These are phyloP conservation scores for Hippocampus barbouri DNA, from an alignment of 2,113 vertebrate genomes.

Conservation along the genomic window DNA sequence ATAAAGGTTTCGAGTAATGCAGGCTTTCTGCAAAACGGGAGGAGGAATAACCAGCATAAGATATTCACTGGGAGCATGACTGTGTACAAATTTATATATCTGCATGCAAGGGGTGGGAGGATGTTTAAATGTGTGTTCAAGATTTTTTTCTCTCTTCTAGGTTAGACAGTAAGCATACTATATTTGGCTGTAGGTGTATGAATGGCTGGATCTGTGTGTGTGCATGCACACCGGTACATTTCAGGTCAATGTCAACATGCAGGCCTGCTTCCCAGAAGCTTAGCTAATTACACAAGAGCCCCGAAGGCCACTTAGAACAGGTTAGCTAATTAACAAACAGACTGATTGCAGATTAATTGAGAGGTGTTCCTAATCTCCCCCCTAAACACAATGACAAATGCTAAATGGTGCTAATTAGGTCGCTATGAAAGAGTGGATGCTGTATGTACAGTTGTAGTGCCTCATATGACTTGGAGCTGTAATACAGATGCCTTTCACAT, in stretches of 20 bases:
- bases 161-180: slow-evolving; percentile 18
- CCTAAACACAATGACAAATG: slow-evolving; percentile 68
- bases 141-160: not conserved
- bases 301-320: slow-evolving; percentile 71
- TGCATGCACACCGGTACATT: slow-evolving; percentile 22
- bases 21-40: slow-evolving; percentile 34
- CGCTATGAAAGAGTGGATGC: slow-evolving; percentile 49
- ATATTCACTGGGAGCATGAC: slow-evolving; percentile 36
- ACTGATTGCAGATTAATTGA: slow-evolving; percentile 74
- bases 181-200: slow-evolving; percentile 20
- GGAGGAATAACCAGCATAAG: slow-evolving; percentile 41
- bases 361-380: slow-evolving; percentile 73
- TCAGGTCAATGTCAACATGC: slow-evolving; percentile 69
- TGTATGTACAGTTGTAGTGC: slow-evolving; percentile 56
- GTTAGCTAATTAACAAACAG: slow-evolving; percentile 75
- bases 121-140: not conserved
- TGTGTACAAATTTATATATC: slow-evolving; percentile 46
- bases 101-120: slow-evolving; percentile 37
- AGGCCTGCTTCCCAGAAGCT: slow-evolving; percentile 60
- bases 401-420: slow-evolving; percentile 68
- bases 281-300: slow-evolving; percentile 74
- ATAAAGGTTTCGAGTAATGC: slow-evolving; percentile 56
- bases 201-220: slow-evolving; percentile 10
- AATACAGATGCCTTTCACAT: slow-evolving; percentile 29
- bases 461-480: slow-evolving; percentile 39